These are phyloP conservation scores for Nesidiocoris tenuis DNA, from an alignment of 2,888 invertebrate species.

Conservation along the genomic window DNA sequence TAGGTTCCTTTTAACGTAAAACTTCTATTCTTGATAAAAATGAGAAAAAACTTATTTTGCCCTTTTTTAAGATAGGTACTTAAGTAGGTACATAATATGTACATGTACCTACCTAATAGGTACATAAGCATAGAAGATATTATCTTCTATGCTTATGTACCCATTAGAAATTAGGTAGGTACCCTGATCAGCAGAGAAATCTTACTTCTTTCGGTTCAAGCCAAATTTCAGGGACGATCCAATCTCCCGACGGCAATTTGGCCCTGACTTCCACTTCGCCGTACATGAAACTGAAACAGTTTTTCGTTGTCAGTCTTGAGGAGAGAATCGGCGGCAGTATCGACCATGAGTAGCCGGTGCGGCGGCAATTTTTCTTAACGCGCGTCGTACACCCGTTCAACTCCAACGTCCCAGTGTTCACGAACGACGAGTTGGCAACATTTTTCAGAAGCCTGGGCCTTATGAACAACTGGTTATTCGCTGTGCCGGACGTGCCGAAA, in stretches of 20 bases:
- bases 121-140: no score
- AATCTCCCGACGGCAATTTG: slow-evolving; percentile 33
- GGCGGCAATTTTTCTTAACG: slow-evolving; percentile 19
- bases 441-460: slow-evolving; percentile 21
- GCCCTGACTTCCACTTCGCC: slow-evolving; percentile 40
- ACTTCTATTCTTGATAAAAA: no score
- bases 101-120: no score
- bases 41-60: no score
- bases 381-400: slow-evolving; percentile 27
- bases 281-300: slow-evolving; percentile 35
- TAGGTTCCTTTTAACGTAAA: no score
- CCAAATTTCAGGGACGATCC: slow-evolving; percentile 39
- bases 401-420: background rate
- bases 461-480: slow-evolving; percentile 1
- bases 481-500: slow-evolving; percentile 13
- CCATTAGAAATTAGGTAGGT: no score
- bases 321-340: slow-evolving; percentile 38
- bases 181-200: no score
- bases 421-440: slow-evolving; percentile 9
- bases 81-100: no score
- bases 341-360: slow-evolving; percentile 4
- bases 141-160: no score
- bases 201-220: slow-evolving; percentile 32
- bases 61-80: no score
- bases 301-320: slow-evolving; percentile 29